These are phyloP conservation scores for Drosophila trichaetosa DNA, from an alignment of 2,888 invertebrate genomes.

Conservation along the genomic window DNA sequence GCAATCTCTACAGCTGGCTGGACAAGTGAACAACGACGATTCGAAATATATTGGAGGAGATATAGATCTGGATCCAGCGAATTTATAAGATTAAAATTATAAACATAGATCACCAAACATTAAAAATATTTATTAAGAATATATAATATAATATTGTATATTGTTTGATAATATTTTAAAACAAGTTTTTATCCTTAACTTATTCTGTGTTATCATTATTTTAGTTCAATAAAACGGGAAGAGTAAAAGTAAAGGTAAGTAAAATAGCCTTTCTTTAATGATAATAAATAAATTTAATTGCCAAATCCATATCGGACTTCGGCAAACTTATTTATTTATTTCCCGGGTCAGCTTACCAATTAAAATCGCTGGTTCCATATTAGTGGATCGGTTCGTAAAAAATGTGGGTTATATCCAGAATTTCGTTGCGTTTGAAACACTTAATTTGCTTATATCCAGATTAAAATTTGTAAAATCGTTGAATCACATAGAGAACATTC, in stretches of 20 bases:
- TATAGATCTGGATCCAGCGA: background rate
- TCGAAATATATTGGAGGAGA: background rate
- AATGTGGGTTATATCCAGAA: constrained; percentile 40
- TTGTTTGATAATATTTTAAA: background rate
- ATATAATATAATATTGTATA: background rate
- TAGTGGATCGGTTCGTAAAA: constrained; percentile 33
- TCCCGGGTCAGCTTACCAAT: constrained; percentile 63
- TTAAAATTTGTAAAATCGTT: constrained; percentile 43
- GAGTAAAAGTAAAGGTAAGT: background rate
- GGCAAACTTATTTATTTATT: background rate
- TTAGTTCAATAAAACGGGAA: background rate
- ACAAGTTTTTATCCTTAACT: background rate
- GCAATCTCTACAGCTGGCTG: background rate
- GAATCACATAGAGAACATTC: constrained; percentile 55
- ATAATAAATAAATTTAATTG: background rate
- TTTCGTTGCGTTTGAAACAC: constrained; percentile 43
- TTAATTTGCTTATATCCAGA: constrained; percentile 9
- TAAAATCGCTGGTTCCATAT: constrained; percentile 76
- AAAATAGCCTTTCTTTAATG: background rate
- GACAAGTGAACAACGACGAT: background rate
- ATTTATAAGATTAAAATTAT: background rate
- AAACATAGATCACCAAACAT: background rate
- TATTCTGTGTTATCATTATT: background rate
- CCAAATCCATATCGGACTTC: background rate
- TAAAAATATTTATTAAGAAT: background rate